phyloP scores from a whole-genome alignment of 2,888 invertebrate species.

The Lissocephala sabroskyi region DNA sequence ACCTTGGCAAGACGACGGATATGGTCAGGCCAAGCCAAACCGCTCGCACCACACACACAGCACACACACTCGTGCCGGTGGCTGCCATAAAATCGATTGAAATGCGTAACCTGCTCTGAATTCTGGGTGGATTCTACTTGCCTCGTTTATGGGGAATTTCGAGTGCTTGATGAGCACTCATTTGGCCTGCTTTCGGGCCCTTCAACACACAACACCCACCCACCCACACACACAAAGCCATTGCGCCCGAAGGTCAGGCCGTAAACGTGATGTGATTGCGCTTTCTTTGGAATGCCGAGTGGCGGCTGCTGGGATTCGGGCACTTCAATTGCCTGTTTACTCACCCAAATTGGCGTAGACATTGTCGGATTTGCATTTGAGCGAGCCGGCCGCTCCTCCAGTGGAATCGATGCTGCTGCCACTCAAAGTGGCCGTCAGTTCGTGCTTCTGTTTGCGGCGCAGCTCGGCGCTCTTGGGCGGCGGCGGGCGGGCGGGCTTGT shows the following conservation, averaged over 20 bases:
- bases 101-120: slow-evolving; percentile 58
- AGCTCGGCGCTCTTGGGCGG: slow-evolving; percentile 81
- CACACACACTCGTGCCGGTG: slow-evolving; percentile 4
- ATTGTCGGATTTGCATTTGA: slow-evolving; percentile 74
- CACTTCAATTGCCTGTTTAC: slow-evolving; percentile 43
- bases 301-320: slow-evolving; percentile 9
- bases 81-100: slow-evolving; percentile 55
- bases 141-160: slow-evolving; percentile 31
- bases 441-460: slow-evolving; percentile 76
- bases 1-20: slow-evolving; percentile 17
- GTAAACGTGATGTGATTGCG: slow-evolving; percentile 52
- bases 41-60: too few species aligned
- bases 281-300: slow-evolving; percentile 39
- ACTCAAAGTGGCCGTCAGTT: slow-evolving; percentile 55
- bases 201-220: too few species aligned
- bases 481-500: slow-evolving; percentile 81
- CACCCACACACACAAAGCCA: too few species aligned
- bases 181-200: slow-evolving; percentile 34
- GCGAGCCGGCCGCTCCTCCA: slow-evolving; percentile 53
- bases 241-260: slow-evolving; percentile 4
- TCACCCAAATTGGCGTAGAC: slow-evolving; percentile 88
- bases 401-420: slow-evolving; percentile 49
- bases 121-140: slow-evolving; percentile 2
- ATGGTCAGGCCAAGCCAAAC: slow-evolving; percentile 23
- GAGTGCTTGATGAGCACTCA: slow-evolving; percentile 2